A percentile compares a stretch with the other conserved stretches of the same genome.
These are phyloP conservation scores for Scaptomyza polygonia DNA, from an alignment of 2,888 invertebrate species.

Conservation along the genomic window DNA sequence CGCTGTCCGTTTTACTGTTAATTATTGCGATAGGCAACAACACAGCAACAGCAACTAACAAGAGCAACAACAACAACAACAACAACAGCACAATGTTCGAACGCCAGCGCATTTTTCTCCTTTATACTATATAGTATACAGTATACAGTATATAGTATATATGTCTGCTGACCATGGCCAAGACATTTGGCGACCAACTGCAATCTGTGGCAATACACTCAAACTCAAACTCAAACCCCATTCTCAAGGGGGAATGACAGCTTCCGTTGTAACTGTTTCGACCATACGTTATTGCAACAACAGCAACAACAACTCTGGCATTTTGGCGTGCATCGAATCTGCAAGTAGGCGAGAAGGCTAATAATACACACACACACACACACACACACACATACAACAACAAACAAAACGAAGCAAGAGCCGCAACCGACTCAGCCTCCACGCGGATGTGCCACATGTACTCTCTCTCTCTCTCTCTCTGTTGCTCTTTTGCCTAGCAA, in stretches of 20 bases:
- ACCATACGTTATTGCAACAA: conserved; percentile 75
- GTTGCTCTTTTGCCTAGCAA: conserved; percentile 48
- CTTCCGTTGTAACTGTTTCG: conserved; percentile 79
- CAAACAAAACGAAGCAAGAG: neutral
- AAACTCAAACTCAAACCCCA: conserved; percentile 40
- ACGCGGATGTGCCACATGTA: conserved; percentile 50
- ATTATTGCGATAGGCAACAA: conserved; percentile 74
- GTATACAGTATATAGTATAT: neutral
- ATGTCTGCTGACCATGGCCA: conserved; percentile 20
- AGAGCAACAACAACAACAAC: conserved; percentile 33
- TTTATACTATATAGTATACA: neutral
- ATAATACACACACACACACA: conserved; percentile 66
- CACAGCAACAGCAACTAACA: conserved; percentile 27
- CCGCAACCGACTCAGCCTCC: conserved; percentile 32
- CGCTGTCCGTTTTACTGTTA: conserved; percentile 76
- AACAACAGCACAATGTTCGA: conserved; percentile 26
- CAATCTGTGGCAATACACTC: conserved; percentile 44
- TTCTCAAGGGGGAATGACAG: conserved; percentile 79
- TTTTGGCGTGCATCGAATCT: conserved; percentile 82
- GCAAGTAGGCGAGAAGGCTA: conserved; percentile 81
- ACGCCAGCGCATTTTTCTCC: conserved; percentile 46
- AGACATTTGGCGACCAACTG: conserved; percentile 39
- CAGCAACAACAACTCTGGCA: conserved; percentile 39
- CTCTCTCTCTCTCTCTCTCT: conserved; percentile 2
- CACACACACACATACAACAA: neutral